Conservation (phyloP, 2,113 vertebrate genomes). For the Atherinomorus stipes region DNA sequence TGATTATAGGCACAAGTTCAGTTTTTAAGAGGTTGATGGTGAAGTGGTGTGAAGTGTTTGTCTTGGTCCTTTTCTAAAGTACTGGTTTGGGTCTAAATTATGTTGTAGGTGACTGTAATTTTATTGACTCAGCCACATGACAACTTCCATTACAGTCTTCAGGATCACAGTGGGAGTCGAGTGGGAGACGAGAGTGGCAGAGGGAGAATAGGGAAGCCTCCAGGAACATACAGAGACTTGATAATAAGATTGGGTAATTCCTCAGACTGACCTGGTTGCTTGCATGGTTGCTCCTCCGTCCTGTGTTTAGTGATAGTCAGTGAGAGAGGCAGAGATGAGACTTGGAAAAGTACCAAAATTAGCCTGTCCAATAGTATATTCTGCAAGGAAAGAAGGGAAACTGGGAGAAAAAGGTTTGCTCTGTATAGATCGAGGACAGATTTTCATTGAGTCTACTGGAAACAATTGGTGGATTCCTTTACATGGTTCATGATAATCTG, state of each 20-base stretch:
- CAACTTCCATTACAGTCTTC: neutral
- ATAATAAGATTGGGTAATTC: no score
- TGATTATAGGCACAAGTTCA: conserved; percentile 12
- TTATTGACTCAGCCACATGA: neutral
- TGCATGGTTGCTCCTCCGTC: no score
- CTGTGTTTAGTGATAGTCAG: no score
- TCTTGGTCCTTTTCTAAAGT: neutral
- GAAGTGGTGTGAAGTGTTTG: neutral
- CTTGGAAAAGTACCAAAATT: neutral
- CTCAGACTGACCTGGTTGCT: no score
- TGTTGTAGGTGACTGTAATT: neutral
- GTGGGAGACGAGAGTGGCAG: no score
- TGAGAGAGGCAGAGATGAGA: neutral
- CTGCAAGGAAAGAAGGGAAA: neutral
- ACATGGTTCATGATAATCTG: no score
- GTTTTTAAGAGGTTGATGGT: neutral
- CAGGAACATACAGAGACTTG: no score
- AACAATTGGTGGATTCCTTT: no score
- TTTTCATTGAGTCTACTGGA: no score
- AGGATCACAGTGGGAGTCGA: neutral
- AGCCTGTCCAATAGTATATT: neutral
- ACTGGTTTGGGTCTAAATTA: neutral
- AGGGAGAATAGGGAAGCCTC: no score
- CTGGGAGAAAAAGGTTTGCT: neutral
- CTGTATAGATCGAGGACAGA: no score